A percentile compares a stretch with the other conserved stretches of the same genome.
Conservation (phyloP, 2,797 vertebrate genomes). For the Rhinogobio ventralis region DNA sequence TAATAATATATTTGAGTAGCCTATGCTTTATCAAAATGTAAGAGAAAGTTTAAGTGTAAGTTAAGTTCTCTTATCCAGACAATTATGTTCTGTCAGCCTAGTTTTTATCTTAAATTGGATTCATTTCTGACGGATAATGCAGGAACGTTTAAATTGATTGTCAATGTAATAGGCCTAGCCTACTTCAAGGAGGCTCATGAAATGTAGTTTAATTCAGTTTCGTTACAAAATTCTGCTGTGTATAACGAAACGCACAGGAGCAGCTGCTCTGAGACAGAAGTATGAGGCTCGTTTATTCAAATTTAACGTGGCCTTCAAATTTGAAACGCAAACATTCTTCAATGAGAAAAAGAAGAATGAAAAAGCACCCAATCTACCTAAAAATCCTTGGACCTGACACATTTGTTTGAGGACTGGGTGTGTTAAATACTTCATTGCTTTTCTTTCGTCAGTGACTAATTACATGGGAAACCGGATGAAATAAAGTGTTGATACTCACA, state of each 20-base stretch:
- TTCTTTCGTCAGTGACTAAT: constrained; percentile 5
- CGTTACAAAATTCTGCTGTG: background rate
- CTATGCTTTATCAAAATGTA: background rate
- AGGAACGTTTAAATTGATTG: background rate
- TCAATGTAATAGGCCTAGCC: background rate
- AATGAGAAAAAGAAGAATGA: background rate
- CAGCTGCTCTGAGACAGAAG: background rate
- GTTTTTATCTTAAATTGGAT: background rate
- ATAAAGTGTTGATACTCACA: constrained; percentile 52
- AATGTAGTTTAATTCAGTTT: background rate
- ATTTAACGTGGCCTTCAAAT: background rate
- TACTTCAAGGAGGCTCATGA: background rate
- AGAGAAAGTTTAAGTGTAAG: background rate
- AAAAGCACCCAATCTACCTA: background rate
- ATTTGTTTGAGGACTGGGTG: constrained; percentile 17
- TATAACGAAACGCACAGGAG: background rate
- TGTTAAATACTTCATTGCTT: background rate
- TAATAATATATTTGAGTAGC: background rate
- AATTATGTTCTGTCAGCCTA: background rate
- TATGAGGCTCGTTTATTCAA: background rate
- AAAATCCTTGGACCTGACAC: background rate
- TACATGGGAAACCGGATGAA: background rate
- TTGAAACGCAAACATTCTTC: background rate
- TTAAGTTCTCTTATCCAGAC: background rate
- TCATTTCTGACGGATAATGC: background rate